phyloP scores from a whole-genome alignment of 1,140 invertebrate species.

The Ditylenchus dipsaci region DNA sequence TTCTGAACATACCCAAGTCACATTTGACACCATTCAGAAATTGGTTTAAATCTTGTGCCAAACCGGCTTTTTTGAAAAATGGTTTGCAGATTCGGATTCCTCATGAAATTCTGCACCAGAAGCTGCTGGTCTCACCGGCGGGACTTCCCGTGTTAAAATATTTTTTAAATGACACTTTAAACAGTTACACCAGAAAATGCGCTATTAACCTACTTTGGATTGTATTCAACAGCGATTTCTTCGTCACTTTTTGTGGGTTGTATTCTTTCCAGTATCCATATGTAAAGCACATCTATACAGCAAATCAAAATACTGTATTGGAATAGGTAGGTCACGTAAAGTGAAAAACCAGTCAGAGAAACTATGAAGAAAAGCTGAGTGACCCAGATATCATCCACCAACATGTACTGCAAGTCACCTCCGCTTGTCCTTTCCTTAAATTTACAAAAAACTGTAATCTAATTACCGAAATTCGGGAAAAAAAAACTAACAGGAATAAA shows the following conservation, averaged over 20 bases:
- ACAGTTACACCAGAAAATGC: not conserved
- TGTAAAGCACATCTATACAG: constrained; percentile 81
- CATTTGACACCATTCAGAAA: too few relatives aligned
- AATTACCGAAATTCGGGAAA: not conserved
- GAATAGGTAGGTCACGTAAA: constrained; percentile 74
- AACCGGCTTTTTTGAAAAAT: too few relatives aligned
- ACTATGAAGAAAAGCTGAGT: constrained; percentile 76
- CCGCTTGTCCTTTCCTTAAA: constrained; percentile 39
- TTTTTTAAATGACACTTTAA: not conserved
- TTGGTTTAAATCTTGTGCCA: too few relatives aligned
- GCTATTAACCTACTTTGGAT: not conserved
- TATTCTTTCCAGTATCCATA: constrained; percentile 75
- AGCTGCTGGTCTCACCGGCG: too few relatives aligned
- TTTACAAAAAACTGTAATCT: too few relatives aligned
- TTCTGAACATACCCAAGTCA: too few relatives aligned
- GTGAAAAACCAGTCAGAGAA: constrained; percentile 75
- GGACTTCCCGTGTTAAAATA: too few relatives aligned
- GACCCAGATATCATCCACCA: constrained; percentile 79
- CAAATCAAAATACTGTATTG: constrained; percentile 76
- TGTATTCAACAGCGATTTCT: constrained; percentile 10
- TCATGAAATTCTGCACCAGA: too few relatives aligned
- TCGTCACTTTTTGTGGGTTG: constrained; percentile 58
- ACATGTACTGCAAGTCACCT: constrained; percentile 67
- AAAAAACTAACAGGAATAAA: constrained; percentile 71
- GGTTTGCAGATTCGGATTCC: too few relatives aligned